Evolutionary conservation across 2,888 invertebrate species (phyloP).

Genomic region (Rapana venosa): DNA sequence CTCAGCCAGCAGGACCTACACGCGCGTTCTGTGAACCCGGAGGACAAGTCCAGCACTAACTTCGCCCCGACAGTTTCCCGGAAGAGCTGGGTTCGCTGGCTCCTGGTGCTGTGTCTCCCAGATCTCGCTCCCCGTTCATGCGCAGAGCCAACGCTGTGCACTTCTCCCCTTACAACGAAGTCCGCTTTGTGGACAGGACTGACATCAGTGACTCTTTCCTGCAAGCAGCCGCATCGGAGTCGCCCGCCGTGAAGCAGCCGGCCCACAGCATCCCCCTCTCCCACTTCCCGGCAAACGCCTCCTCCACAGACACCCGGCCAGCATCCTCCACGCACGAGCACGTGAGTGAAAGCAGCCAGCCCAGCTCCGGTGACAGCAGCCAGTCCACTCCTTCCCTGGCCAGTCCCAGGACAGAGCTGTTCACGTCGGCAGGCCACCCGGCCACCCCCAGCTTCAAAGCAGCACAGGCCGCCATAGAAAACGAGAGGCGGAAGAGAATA

Average conservation of each 20-base stretch:
- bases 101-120: background rate
- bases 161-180: slow-evolving; percentile 42
- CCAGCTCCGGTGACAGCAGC: background rate
- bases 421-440: slow-evolving; percentile 45
- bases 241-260: background rate
- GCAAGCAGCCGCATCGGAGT: background rate
- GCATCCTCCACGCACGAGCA: background rate
- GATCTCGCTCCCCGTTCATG: slow-evolving; percentile 10
- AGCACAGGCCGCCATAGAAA: slow-evolving; percentile 54
- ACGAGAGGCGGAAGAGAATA: slow-evolving; percentile 60
- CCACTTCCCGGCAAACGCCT: background rate
- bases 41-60: background rate
- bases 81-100: background rate
- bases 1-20: background rate
- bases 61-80: slow-evolving; percentile 19
- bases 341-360: background rate
- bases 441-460: slow-evolving; percentile 52
- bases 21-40: background rate
- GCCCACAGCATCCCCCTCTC: background rate
- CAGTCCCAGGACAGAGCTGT: slow-evolving; percentile 31
- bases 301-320: background rate
- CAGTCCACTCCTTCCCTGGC: background rate
- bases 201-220: slow-evolving; percentile 12
- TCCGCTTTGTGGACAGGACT: slow-evolving; percentile 32
- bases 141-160: slow-evolving; percentile 23